Evolutionary conservation across 2,797 vertebrate genomes (phyloP), one percentile per base, ranked within the genome.

Genomic region (Ptychadena robeensis): DNA sequence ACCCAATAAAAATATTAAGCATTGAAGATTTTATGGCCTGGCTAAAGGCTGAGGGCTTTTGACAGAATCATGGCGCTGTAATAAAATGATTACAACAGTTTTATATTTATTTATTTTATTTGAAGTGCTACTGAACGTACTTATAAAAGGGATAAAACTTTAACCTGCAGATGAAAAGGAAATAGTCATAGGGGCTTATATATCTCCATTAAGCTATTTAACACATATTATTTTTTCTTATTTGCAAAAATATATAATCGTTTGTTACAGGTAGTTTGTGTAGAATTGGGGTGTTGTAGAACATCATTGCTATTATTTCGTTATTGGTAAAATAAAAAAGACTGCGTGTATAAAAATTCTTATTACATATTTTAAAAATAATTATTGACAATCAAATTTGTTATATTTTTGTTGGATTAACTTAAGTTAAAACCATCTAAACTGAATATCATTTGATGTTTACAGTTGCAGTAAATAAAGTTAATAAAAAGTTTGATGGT

Each of bases 1-100:
- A 28, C 14, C 35, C 67, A 30, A 34, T 53, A 72, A 53, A 65
- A 71, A 48, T 18, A n/a, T 34, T 6, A 30, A 2, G 12, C 12
- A 18, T 14, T 71, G 57, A 65, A 30, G 67, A 65, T 82, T 80
- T 83, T 83, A 83, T 44, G 30, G 27, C 75, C 34, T 53, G 28
- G 66, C 73, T 53, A 83, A 83, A 77, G 81, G 10, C 57, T 2
- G 37, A 11, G 57, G n/a, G 81, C 48, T 68, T 72, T 57, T 1
- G 14, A 30, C 37, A 38, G 1, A 44, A 76, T 59, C 57, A 12
- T 14, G 18, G 28, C 34, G 30, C 7, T 11, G 30, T 53, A 64
- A 63, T 31, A 64, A 32, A 82, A 59, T 12, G 27, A 27, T 6
- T 40, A 11, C 40, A 68, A 59, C 25, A 32, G 65, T 73, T 53